Percentiles rank a stretch among this genome's conserved stretches.
Conservation (phyloP, 2,888 invertebrate species). For the Cerceris ruficornis region DNA sequence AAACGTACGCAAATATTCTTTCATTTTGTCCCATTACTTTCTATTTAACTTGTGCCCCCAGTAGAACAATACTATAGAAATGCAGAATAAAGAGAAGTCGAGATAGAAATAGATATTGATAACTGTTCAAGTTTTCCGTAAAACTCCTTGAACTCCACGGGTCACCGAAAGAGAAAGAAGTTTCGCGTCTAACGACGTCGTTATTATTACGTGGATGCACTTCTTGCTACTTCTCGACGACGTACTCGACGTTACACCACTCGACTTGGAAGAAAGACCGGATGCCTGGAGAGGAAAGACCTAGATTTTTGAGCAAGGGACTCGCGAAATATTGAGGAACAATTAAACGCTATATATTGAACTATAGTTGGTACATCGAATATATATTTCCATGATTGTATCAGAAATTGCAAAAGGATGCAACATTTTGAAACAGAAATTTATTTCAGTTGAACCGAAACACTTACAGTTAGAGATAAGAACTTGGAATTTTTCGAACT, state of each 20-base stretch:
- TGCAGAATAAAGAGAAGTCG: neutral
- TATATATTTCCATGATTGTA: no score
- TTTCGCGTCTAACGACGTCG: constrained; percentile 63
- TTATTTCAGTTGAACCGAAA: no score
- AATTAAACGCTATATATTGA: constrained; percentile 21
- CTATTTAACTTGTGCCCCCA: no score
- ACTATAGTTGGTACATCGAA: neutral
- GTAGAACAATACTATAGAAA: no score
- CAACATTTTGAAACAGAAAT: no score
- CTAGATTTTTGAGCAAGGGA: constrained; percentile 40
- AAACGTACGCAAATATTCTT: no score
- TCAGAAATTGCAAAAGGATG: no score
- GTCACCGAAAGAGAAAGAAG: constrained; percentile 40
- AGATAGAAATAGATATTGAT: neutral
- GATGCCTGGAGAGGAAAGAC: constrained; percentile 47
- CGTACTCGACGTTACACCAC: constrained; percentile 54
- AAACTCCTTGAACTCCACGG: neutral
- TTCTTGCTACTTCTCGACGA: constrained; percentile 50
- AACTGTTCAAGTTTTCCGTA: constrained; percentile 1
- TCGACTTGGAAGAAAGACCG: constrained; percentile 52
- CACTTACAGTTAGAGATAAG: no score
- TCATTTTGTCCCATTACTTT: no score
- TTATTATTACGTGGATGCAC: constrained; percentile 63
- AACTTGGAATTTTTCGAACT: no score
- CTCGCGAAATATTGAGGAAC: constrained; percentile 36